Conservation (phyloP, 92 coral and sea anemone genomes). For the Phymanthus crucifer region DNA sequence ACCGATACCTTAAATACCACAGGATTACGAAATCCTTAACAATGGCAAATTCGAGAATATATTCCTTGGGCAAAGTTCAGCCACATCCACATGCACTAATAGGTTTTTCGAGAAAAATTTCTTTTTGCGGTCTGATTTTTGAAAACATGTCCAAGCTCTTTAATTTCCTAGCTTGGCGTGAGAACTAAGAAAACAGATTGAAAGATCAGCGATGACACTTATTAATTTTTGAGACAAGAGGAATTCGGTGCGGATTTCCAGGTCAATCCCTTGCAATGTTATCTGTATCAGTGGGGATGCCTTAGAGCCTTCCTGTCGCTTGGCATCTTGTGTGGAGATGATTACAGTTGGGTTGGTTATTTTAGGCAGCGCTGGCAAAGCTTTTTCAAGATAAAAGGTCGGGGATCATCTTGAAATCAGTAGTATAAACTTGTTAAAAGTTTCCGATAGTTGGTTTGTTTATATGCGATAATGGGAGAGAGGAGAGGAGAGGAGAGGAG, state of each 20-base stretch:
- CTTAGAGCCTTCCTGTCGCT: constrained; percentile 5
- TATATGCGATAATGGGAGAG: background rate
- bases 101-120: background rate
- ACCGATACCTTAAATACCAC: too few species aligned
- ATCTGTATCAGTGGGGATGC: background rate
- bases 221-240: constrained; percentile 55
- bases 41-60: too few species aligned
- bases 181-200: background rate
- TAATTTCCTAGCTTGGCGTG: constrained; percentile 5
- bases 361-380: background rate
- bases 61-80: too few species aligned
- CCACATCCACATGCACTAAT: background rate
- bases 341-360: background rate
- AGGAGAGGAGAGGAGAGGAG: background rate
- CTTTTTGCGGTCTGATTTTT: background rate
- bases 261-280: constrained; percentile 12
- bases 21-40: too few species aligned
- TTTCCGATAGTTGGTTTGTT: background rate
- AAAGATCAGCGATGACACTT: constrained; percentile 50
- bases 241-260: constrained; percentile 32
- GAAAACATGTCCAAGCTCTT: background rate
- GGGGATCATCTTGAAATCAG: background rate
- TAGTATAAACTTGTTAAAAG: background rate
- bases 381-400: constrained; percentile 11
- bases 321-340: background rate